Percentiles rank a stretch among this genome's conserved stretches.
phyloP scores from a whole-genome alignment of 2,797 vertebrate genomes.

The Phyllotis vaccarum region DNA sequence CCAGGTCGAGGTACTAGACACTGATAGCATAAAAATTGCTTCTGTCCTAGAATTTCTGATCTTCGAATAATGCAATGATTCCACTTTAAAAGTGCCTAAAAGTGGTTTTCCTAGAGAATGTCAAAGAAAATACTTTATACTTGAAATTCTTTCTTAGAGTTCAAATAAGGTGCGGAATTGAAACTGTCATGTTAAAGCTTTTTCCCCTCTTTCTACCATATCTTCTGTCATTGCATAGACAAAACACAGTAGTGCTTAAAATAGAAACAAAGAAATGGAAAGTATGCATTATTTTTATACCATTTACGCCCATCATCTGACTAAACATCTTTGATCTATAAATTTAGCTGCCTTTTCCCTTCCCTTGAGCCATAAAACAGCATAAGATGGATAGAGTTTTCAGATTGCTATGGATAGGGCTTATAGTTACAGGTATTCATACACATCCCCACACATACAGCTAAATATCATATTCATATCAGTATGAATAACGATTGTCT shows the following conservation, averaged over 20 bases:
- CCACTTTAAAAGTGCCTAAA: not conserved
- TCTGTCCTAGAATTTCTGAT: not conserved
- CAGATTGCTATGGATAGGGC: constrained; percentile 66
- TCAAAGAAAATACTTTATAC: constrained; percentile 47
- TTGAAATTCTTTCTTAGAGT: constrained; percentile 41
- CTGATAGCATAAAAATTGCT: not conserved
- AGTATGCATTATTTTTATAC: not conserved
- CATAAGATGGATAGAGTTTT: constrained; percentile 2
- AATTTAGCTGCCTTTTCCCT: constrained; percentile 41
- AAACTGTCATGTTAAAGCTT: constrained; percentile 53
- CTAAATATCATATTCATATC: constrained; percentile 58
- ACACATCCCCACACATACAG: not conserved
- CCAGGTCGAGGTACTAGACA: not conserved
- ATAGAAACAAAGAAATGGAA: constrained; percentile 28
- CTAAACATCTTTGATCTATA: constrained; percentile 4
- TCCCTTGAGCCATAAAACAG: not conserved
- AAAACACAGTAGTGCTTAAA: constrained; percentile 10
- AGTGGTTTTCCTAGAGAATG: constrained; percentile 23
- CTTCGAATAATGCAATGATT: not conserved
- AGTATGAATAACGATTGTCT: constrained; percentile 67
- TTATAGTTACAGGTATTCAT: constrained; percentile 73
- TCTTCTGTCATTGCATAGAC: not conserved
- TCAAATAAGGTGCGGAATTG: constrained; percentile 42
- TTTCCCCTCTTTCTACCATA: not conserved
- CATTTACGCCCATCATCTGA: not conserved